These are phyloP conservation scores for Gobiocypris rarus DNA, from an alignment of 2,113 vertebrate species.

Conservation along the genomic window DNA sequence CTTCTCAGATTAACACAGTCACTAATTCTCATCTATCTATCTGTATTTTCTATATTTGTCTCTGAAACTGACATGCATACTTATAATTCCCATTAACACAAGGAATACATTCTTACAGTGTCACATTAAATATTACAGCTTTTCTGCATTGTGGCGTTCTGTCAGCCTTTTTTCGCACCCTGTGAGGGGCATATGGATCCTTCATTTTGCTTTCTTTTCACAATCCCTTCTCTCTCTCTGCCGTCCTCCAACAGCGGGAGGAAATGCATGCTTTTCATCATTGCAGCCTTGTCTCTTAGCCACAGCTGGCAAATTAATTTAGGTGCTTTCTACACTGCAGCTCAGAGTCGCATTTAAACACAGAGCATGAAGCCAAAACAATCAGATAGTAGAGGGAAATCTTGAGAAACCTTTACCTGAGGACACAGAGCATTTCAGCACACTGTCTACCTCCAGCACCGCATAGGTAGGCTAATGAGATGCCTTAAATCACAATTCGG, in stretches of 20 bases:
- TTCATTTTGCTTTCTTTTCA: conserved; percentile 41
- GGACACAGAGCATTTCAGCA: neutral
- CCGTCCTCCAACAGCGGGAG: conserved; percentile 16
- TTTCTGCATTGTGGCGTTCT: neutral
- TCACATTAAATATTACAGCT: conserved; percentile 14
- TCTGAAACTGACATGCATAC: neutral
- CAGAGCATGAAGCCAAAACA: conserved; percentile 46
- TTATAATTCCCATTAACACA: neutral
- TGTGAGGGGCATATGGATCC: conserved; percentile 14
- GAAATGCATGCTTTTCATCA: conserved; percentile 48
- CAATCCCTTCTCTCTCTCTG: neutral
- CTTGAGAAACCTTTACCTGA: conserved; percentile 42
- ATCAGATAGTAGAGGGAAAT: conserved; percentile 2
- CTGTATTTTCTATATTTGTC: neutral
- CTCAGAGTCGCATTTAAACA: conserved; percentile 9
- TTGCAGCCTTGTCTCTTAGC: conserved; percentile 24
- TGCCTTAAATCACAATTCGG: neutral
- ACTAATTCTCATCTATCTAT: neutral
- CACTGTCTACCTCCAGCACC: neutral
- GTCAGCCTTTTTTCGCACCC: neutral
- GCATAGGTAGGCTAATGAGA: conserved; percentile 5
- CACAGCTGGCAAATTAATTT: conserved; percentile 59
- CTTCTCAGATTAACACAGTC: too few relatives aligned
- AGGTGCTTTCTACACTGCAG: conserved; percentile 29
- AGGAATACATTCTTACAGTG: neutral